Base-by-base conservation (phyloP, 2,113 vertebrate species). In the Lutjanus erythropterus region DNA sequence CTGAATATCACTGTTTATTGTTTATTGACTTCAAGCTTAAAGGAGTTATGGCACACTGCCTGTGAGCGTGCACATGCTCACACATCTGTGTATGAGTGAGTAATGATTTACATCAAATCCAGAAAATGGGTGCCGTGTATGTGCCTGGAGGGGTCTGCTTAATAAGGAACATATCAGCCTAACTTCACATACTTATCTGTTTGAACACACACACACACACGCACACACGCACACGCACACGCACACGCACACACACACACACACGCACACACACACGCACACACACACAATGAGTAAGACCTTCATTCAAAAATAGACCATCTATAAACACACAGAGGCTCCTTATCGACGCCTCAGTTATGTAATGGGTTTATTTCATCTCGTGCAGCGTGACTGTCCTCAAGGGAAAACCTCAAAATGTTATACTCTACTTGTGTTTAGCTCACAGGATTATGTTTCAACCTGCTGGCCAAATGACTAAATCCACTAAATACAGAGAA, bases 21-120 rank as follows among this genome's bases (percentile, higher is more conserved):
- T 89, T 85, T 74, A 89, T 50, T 80, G 84, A 73, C 79, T 76
- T 81, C 55, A 70, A 78, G 56, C 74, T 80, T 59, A 41, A 81
- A 68, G 55, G 73, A 87, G 55, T 84, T 75, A 85, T 82, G 58
- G 67, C 52, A 33, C 0, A 12, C 41, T 71, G 52, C 83, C 50
- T 73, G 71, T 47, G 56, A 73, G 69, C 11, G 0, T 84, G 83
- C 81, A 69, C 60, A 10, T 61, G 66, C 60, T 41, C 61, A 58
- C 52, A 58, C 2, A 16, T 64, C 64, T 78, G 70, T 64, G 50
- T 66, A 53, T 21, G 53, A 81, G 52, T 60, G 62, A 80, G n/a
- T 55, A 75, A 79, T 80, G 74, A 79, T 77, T 82, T 78, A 81
- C 50, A 52, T 39, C 78, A 81, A 72, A 82, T 66, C 21, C 35